A percentile compares a stretch with the other conserved stretches of the same genome.
Conservation (phyloP, 2,113 vertebrate genomes). For the Crocuta crocuta region DNA sequence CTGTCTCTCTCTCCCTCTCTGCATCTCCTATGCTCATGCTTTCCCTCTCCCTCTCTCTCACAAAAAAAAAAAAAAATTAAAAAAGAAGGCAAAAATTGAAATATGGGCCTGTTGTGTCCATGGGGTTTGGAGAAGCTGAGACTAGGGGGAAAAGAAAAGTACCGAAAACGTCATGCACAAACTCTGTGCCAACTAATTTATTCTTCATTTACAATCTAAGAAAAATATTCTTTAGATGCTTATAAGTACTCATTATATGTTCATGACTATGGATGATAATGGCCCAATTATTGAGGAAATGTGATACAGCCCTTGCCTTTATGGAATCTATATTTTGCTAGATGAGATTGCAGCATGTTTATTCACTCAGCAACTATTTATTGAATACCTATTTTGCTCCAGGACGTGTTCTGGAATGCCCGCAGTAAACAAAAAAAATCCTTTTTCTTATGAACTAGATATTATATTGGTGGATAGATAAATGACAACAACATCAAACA, state of each 20-base stretch:
- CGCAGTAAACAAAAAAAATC: neutral
- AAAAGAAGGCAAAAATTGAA: neutral
- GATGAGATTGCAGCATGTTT: neutral
- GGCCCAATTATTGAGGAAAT: neutral
- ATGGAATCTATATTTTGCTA: neutral
- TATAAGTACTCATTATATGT: neutral
- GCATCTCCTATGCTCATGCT: no score
- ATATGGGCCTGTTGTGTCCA: neutral
- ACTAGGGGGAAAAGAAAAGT: neutral
- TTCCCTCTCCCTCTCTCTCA: no score
- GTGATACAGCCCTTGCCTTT: neutral
- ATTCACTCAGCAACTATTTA: neutral
- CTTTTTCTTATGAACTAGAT: neutral
- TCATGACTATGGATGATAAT: neutral
- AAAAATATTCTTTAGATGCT: neutral
- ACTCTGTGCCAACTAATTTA: neutral
- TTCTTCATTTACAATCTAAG: neutral
- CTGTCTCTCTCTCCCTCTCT: no score
- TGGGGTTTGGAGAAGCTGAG: neutral
- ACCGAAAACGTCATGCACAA: neutral
- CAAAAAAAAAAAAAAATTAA: no score
- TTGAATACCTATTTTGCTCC: neutral
- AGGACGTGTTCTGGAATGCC: neutral
- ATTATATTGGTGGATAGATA: neutral
- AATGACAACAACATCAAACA: neutral